These are phyloP conservation scores for Gulo gulo DNA, from an alignment of 2,113 vertebrate species.

Conservation along the genomic window DNA sequence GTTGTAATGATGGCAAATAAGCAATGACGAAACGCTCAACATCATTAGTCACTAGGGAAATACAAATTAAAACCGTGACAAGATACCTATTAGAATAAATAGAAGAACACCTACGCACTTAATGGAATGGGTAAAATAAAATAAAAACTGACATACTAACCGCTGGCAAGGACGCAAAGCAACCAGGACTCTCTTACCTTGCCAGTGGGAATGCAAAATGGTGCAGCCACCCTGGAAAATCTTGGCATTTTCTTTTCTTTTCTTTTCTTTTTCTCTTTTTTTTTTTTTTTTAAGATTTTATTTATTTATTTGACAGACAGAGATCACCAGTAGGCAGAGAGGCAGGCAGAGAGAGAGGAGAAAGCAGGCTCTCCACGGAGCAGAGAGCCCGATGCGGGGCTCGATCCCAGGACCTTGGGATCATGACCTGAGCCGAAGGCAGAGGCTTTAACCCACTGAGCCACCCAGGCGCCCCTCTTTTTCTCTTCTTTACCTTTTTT, in stretches of 20 bases:
- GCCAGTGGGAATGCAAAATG: background rate
- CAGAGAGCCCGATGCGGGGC: no score
- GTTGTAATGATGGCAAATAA: background rate
- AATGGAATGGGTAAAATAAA: conserved; percentile 6
- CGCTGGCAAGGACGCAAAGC: background rate
- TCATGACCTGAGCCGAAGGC: no score
- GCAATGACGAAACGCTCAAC: background rate
- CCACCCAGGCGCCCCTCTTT: background rate
- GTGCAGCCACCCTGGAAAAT: background rate
- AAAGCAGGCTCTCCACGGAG: no score
- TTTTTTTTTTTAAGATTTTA: no score
- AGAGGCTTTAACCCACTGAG: no score
- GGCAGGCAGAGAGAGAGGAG: no score
- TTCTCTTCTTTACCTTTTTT: background rate
- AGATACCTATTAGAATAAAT: background rate
- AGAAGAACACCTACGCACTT: background rate
- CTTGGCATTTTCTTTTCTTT: background rate
- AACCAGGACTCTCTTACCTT: background rate
- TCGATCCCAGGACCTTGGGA: no score
- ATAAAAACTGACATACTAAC: background rate
- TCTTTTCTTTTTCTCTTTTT: no score
- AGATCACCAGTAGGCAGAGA: no score
- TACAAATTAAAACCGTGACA: background rate
- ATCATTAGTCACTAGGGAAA: background rate
- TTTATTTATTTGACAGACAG: no score